Evolutionary conservation across 37 sponge, comb jelly and placozoan genomes (phyloP), one percentile per base, ranked within the genome.

Genomic region (Bolinopsis microptera): DNA sequence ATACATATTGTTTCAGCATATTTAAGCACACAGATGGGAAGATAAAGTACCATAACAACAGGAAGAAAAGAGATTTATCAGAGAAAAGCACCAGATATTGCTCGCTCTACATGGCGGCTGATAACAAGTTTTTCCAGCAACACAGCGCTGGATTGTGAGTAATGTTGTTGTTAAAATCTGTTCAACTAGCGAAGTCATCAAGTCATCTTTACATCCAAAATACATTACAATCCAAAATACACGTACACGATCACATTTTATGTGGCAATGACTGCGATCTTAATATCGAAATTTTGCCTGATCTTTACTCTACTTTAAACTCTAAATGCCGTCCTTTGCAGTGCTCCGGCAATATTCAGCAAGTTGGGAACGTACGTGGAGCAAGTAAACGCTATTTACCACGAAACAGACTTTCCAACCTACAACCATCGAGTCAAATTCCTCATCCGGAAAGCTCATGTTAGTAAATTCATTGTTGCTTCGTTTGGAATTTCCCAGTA

Each of bases 351-450:
- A 28, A 86, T 86, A 0, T n/a, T 41, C 27, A 86, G 90, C 30
- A 86, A 86, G 30, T 38, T 86, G 41, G 90, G 90, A 40, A 86
- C 90, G 2, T 86, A 86, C 30, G 90, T 86, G 26, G 38, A 86
- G 61, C 36, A 86, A 27, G 36, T 86, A 1, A 86, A 86, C 61
- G 23, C 37, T 18, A 86, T 86, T 5, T 86, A 33, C 90, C 36
- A 38, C 26, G 61, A 41, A 26, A 86, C 90, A 3, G 24, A 24
- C 61, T 86, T 86, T 38, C 90, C 90, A 36, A 24, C 61, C 1
- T 86, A 86, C 90, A 40, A 41, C 30, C 35, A 86, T 38, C 24
- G 90, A 40, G 90, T 86, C 30, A 86, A 86, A 34, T 86, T 86
- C 90, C 40, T 86, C 31, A 86, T 86, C 40, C 22, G 61, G 22